Evolutionary conservation across 2,113 vertebrate genomes (phyloP), one percentile per base, ranked within the genome.

Genomic region (Lophura nycthemera): DNA sequence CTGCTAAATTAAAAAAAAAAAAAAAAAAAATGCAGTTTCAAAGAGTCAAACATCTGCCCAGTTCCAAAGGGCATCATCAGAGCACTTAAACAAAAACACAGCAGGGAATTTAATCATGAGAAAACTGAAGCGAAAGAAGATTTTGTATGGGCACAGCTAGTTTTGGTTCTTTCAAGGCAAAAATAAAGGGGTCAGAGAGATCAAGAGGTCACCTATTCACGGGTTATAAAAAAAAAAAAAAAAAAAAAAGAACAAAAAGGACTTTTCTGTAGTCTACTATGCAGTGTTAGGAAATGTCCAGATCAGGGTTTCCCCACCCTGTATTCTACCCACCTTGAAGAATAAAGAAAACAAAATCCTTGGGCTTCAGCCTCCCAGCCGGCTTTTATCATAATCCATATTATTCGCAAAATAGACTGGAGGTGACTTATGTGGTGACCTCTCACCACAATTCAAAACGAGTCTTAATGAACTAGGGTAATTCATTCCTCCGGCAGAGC

Each of bases 391-490:
- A 95, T 92, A 95, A 96, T 95, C 92, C 92, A 92, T 93, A 94
- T 93, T 96, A 91, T 96, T 96, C 32, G 2, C 83, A 93, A 95
- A 96, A 97, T 95, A 96, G 94, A 92, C 93, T 95, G 52, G 59
- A 96, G 91, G 92, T 95, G 96, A 93, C 95, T 96, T 97, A 83
- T 89, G 87, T 64, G 92, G 80, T 89, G 96, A 96, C 96, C 96
- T 95, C 88, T 94, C 78, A 85, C 86, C 72, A 87, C 94, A 91
- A 95, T 92, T 97, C 95, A 93, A 96, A 96, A 96, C 0, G 63
- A 95, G 91, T 93, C 86, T 96, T 97, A 97, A 97, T 97, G 96
- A 97, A 97, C 97, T 97, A 77, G 87, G 91, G 83, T 93, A 96
- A 97, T 96, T 97, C 96, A 96, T 96, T 95, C 96, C 88, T 89